phyloP scores from a whole-genome alignment of 92 coral and sea anemone genomes.

The Pocillopora grandis region DNA sequence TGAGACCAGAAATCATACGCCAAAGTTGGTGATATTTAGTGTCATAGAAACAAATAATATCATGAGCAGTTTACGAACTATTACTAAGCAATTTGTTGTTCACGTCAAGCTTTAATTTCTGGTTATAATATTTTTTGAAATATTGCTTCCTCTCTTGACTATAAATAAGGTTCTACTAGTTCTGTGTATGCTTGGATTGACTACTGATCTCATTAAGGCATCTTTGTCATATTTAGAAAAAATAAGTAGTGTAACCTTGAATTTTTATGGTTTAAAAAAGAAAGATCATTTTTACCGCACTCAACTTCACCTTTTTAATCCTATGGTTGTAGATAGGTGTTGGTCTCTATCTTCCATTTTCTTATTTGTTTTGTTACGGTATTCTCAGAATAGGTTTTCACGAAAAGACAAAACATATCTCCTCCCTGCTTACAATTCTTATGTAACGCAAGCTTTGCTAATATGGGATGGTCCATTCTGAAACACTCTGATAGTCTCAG shows the following conservation, averaged over 20 bases:
- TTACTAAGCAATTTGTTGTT: conserved; percentile 22
- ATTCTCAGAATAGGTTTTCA: background rate
- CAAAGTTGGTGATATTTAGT: background rate
- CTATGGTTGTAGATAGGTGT: background rate
- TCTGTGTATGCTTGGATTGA: background rate
- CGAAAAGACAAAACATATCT: background rate
- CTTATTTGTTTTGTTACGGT: background rate
- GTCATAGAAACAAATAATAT: background rate
- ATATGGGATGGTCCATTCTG: background rate
- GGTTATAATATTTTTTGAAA: conserved; percentile 21
- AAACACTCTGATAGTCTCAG: conserved; percentile 15
- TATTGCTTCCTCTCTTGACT: conserved; percentile 15
- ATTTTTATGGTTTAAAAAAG: background rate
- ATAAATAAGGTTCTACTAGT: background rate
- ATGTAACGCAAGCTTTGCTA: conserved; percentile 16
- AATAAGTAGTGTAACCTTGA: background rate
- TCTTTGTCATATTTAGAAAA: background rate
- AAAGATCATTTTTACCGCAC: background rate
- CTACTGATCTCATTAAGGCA: background rate
- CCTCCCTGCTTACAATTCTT: background rate
- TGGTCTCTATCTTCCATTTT: background rate
- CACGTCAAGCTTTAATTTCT: background rate
- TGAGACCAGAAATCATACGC: background rate
- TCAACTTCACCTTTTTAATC: background rate
- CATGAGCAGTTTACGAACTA: conserved; percentile 5